Conservation (phyloP, 2,888 invertebrate genomes). For the Liodrosophila aerea region DNA sequence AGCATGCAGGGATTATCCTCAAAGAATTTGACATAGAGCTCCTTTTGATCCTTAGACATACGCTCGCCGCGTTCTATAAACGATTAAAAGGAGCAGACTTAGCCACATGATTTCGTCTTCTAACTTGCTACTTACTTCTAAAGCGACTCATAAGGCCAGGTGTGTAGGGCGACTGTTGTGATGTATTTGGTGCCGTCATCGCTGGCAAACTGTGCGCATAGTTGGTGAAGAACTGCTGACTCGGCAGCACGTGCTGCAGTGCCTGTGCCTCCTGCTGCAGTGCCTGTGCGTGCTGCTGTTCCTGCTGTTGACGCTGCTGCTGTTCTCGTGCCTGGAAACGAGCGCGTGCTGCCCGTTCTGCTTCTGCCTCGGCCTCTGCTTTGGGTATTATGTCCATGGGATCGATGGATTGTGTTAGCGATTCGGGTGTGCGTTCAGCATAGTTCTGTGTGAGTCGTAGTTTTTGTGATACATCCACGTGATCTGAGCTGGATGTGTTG, state of each 20-base stretch:
- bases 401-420: slow-evolving; percentile 78
- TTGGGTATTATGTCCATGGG: slow-evolving; percentile 80
- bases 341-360: slow-evolving; percentile 56
- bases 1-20: slow-evolving; percentile 80
- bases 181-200: slow-evolving; percentile 59
- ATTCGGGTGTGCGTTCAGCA: slow-evolving; percentile 69
- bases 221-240: slow-evolving; percentile 63
- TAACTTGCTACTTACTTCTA: slow-evolving; percentile 60
- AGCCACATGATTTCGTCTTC: not conserved
- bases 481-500: slow-evolving; percentile 64
- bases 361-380: slow-evolving; percentile 68
- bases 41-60: slow-evolving; percentile 80
- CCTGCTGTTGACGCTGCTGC: slow-evolving; percentile 58
- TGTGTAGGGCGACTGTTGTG: slow-evolving; percentile 71
- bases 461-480: slow-evolving; percentile 55
- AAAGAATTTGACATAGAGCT: slow-evolving; percentile 78
- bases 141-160: slow-evolving; percentile 76
- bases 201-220: slow-evolving; percentile 61
- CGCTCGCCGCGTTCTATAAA: slow-evolving; percentile 77
- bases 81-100: not conserved
- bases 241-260: slow-evolving; percentile 51
- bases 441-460: slow-evolving; percentile 52
- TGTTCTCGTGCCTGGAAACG: slow-evolving; percentile 60
- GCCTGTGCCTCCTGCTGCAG: slow-evolving; percentile 50
- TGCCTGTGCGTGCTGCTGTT: slow-evolving; percentile 42